phyloP scores from a whole-genome alignment of 2,113 vertebrate species.

The cat (Felis catus) region DNA sequence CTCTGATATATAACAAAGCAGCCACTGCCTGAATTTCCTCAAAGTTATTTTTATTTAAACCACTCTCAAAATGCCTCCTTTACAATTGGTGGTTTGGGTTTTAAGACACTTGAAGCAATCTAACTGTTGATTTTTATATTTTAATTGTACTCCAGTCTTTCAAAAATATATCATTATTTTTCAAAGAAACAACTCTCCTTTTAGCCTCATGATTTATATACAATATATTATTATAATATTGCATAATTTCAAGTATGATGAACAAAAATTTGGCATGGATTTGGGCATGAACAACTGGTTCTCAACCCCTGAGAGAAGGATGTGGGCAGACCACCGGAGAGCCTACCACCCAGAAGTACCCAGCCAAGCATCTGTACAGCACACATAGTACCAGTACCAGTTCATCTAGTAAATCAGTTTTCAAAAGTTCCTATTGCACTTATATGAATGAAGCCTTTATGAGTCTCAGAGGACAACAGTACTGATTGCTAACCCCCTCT shows the following conservation, averaged over 20 bases:
- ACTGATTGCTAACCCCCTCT: neutral
- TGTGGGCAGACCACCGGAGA: neutral
- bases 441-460: neutral
- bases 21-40: neutral
- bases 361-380: neutral
- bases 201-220: neutral
- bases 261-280: neutral
- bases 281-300: neutral
- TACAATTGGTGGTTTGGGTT: neutral
- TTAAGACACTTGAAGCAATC: constrained; percentile 25
- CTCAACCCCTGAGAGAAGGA: neutral
- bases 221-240: neutral
- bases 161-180: constrained; percentile 19
- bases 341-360: neutral
- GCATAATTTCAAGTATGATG: neutral
- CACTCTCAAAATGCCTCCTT: neutral
- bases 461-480: neutral
- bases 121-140: constrained; percentile 40
- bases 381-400: neutral
- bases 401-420: neutral
- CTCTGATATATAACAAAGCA: neutral
- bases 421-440: neutral
- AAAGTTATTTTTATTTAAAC: constrained; percentile 30
- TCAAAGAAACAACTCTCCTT: constrained; percentile 24
- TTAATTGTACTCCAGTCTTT: constrained; percentile 22